Evolutionary conservation across 1,140 invertebrate genomes (phyloP).

Genomic region (Ooceraea biroi): DNA sequence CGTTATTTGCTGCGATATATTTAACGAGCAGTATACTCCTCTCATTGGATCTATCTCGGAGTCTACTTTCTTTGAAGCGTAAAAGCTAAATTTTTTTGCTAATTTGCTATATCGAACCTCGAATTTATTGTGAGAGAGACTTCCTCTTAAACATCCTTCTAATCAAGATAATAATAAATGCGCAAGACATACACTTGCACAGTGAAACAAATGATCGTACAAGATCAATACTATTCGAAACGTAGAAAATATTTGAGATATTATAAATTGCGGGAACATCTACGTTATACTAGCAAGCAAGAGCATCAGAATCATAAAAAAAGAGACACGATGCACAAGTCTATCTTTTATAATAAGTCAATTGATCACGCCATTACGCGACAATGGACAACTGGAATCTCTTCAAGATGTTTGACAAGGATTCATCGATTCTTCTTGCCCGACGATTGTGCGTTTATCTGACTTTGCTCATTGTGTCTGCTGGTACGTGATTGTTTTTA

Average conservation of each 20-base stretch:
- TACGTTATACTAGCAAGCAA: not conserved
- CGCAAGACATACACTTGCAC: not conserved
- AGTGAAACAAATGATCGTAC: not conserved
- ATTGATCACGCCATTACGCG: not conserved
- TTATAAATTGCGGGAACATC: not conserved
- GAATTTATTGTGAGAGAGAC: not conserved
- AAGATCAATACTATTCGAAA: conserved; percentile 12
- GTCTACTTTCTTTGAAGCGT: not conserved
- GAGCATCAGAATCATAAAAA: not conserved
- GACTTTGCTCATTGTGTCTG: not conserved
- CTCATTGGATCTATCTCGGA: not conserved
- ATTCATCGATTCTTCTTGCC: not conserved
- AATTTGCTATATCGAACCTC: not conserved
- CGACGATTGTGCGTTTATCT: not conserved
- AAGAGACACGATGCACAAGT: not conserved
- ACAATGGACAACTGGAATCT: not conserved
- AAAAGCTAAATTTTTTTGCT: not conserved
- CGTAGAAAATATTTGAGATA: not conserved
- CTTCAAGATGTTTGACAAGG: not conserved
- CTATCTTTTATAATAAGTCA: conserved; percentile 16
- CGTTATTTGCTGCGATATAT: not conserved
- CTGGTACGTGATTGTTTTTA: not conserved
- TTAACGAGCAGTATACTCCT: not conserved
- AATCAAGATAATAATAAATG: conserved; percentile 1
- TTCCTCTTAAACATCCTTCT: not conserved